Percentiles rank a stretch among this genome's conserved stretches.
Evolutionary conservation across 2,113 vertebrate genomes (phyloP).

Genomic region (Cygnus buccinator): DNA sequence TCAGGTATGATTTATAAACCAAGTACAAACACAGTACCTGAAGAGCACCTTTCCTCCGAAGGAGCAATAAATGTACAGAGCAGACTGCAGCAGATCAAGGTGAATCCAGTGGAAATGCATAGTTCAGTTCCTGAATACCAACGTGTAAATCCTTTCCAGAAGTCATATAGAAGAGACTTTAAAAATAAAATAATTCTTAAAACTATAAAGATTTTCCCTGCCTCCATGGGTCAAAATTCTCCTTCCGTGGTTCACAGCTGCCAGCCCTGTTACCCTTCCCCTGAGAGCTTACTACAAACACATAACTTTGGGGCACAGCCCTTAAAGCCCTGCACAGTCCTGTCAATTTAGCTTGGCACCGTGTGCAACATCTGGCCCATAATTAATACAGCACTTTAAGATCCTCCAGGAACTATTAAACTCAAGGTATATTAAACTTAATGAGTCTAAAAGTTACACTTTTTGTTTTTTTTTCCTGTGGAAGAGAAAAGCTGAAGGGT

Average conservation of each 20-base stretch:
- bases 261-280: background rate
- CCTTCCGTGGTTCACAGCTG: background rate
- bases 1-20: background rate
- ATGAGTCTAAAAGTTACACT: background rate
- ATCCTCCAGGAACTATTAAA: conserved; percentile 35
- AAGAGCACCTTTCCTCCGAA: background rate
- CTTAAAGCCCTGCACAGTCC: background rate
- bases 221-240: background rate
- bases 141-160: background rate
- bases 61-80: background rate
- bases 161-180: background rate
- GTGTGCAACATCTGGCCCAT: conserved; percentile 25
- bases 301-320: background rate
- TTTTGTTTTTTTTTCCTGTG: background rate
- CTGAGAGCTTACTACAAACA: background rate
- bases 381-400: conserved; percentile 51
- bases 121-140: background rate
- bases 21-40: background rate
- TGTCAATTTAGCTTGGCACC: background rate
- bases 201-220: background rate
- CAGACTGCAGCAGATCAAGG: background rate
- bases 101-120: background rate
- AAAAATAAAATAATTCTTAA: background rate
- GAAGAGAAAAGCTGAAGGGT: background rate
- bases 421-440: background rate